These are phyloP conservation scores for Chaetodon trifascialis DNA, from an alignment of 2,113 vertebrate genomes.

Conservation along the genomic window DNA sequence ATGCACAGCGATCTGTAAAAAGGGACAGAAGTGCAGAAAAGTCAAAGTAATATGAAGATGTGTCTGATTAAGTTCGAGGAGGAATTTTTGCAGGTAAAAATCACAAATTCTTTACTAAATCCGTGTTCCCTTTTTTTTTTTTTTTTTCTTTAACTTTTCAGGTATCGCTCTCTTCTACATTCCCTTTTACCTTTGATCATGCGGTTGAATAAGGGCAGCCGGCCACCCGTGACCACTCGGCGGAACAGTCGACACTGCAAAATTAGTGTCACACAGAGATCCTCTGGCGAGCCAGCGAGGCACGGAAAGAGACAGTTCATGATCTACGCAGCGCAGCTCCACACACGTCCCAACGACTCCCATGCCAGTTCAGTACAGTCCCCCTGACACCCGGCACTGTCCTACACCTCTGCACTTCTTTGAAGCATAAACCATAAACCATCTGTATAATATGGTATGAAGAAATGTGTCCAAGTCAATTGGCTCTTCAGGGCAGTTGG, in stretches of 20 bases:
- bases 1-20: constrained; percentile 27
- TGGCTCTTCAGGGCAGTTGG: constrained; percentile 68
- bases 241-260: constrained; percentile 71
- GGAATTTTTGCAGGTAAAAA: constrained; percentile 6
- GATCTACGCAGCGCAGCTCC: constrained; percentile 63
- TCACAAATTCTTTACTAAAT: neutral
- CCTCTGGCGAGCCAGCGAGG: constrained; percentile 67
- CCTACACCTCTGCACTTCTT: constrained; percentile 70
- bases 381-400: constrained; percentile 56
- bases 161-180: constrained; percentile 23
- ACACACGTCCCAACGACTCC: constrained; percentile 67
- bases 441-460: constrained; percentile 69
- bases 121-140: neutral
- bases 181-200: constrained; percentile 69
- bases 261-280: constrained; percentile 75
- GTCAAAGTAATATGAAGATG: constrained; percentile 9
- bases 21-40: neutral
- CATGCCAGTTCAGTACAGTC: constrained; percentile 44
- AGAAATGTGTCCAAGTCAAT: constrained; percentile 69
- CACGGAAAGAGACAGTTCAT: constrained; percentile 65
- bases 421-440: constrained; percentile 75
- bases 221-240: constrained; percentile 72
- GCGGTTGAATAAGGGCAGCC: constrained; percentile 65
- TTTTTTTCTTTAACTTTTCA: neutral
- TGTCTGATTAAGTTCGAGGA: constrained; percentile 19